Percentiles rank a stretch among this genome's conserved stretches.
Conservation (phyloP, 2,797 vertebrate species). For the Alouatta caraya region DNA sequence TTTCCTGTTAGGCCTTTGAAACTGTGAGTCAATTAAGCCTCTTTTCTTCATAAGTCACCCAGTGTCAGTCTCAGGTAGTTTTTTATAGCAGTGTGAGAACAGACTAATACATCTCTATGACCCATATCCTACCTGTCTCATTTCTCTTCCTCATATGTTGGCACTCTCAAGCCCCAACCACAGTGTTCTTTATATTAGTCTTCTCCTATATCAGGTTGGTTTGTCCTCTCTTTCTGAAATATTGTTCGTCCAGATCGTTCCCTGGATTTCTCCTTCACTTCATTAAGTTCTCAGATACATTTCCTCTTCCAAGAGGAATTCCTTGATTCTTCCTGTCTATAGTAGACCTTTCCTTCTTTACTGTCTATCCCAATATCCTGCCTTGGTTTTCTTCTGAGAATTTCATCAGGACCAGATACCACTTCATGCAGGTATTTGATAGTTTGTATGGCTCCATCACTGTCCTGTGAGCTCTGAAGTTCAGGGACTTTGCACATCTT, state of each 20-base stretch:
- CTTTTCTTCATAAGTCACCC: neutral
- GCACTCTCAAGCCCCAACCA: neutral
- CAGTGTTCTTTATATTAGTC: neutral
- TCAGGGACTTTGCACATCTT: neutral
- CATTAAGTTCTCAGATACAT: neutral
- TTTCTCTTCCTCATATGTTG: too few species aligned
- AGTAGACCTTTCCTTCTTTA: neutral
- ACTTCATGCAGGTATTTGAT: neutral
- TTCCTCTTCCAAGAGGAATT: neutral
- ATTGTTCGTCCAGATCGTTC: too few species aligned
- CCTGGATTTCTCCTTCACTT: neutral
- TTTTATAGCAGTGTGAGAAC: neutral
- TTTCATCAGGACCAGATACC: neutral
- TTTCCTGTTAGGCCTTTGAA: neutral
- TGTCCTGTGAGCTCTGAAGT: neutral
- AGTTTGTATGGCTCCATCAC: neutral
- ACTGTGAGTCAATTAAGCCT: neutral
- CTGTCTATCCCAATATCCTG: rapidly evolving
- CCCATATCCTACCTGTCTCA: neutral
- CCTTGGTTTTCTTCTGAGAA: neutral
- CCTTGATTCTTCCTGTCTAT: neutral
- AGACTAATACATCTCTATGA: neutral
- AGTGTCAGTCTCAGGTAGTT: neutral
- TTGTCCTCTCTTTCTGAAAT: neutral
- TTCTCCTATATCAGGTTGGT: neutral